Conservation (phyloP, 2,797 vertebrate genomes). For the Buceros bicornis region DNA sequence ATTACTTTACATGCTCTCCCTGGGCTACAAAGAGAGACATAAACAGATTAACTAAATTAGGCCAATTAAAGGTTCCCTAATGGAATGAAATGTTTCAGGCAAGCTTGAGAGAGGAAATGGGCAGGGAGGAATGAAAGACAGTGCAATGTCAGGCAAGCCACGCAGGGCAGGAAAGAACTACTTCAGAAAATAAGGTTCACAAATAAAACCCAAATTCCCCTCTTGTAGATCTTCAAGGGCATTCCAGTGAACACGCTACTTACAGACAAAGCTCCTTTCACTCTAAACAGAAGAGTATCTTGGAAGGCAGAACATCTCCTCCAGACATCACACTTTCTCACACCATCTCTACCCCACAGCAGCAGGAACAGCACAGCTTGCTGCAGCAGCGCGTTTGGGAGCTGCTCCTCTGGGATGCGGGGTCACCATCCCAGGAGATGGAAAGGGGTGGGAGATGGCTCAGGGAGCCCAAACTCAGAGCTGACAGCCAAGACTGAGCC, state of each 20-base stretch:
- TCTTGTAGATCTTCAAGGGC: background rate
- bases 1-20: constrained; percentile 75
- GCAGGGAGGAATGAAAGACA: constrained; percentile 33
- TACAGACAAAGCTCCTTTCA: background rate
- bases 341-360: background rate
- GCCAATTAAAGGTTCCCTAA: constrained; percentile 78
- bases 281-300: background rate
- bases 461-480: background rate
- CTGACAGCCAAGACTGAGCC: background rate
- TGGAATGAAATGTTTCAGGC: constrained; percentile 76
- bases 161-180: background rate
- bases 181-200: background rate
- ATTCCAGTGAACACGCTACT: background rate
- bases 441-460: background rate
- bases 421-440: background rate
- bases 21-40: constrained; percentile 73
- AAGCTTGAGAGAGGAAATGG: constrained; percentile 49
- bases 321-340: background rate
- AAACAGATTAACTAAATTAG: constrained; percentile 79
- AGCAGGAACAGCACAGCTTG: background rate
- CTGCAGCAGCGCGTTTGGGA: background rate
- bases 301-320: background rate
- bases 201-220: background rate
- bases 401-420: background rate
- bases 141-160: background rate